phyloP scores from a whole-genome alignment of 23 tunicate genomes.

The Trididemnum clinides region DNA sequence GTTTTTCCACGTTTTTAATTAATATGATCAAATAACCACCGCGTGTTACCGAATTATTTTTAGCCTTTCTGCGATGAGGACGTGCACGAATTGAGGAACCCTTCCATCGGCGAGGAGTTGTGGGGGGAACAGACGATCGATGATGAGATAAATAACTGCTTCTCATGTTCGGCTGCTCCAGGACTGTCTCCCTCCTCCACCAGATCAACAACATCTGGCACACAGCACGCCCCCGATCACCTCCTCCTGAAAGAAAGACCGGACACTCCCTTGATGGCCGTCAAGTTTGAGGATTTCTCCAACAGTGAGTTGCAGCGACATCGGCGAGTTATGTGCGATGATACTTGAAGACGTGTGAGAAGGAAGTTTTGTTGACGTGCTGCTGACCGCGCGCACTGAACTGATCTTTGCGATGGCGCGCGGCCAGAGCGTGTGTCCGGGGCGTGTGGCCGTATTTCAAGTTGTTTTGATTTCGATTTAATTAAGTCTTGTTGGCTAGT shows the following conservation, averaged over 20 bases:
- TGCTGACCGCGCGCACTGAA: no score
- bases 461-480: no score
- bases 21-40: not conserved
- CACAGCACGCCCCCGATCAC: constrained; percentile 48
- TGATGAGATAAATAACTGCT: constrained; percentile 16
- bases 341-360: no score
- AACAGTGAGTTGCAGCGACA: constrained; percentile 52
- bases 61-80: constrained; percentile 96
- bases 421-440: no score
- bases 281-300: constrained; percentile 91
- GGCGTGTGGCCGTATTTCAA: no score
- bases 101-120: not conserved
- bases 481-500: no score
- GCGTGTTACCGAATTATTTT: not conserved
- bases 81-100: constrained; percentile 54
- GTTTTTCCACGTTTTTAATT: no score
- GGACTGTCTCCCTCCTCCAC: constrained; percentile 66
- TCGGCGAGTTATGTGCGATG: no score
- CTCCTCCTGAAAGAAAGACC: constrained; percentile 85
- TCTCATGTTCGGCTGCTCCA: constrained; percentile 56
- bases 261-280: constrained; percentile 90
- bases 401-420: no score
- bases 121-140: constrained; percentile 48
- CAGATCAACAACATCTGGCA: constrained; percentile 54
- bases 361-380: no score